Evolutionary conservation across 2,797 vertebrate genomes (phyloP), one percentile per base, ranked within the genome.

Genomic region (Ptychobarbus kaznakovi): DNA sequence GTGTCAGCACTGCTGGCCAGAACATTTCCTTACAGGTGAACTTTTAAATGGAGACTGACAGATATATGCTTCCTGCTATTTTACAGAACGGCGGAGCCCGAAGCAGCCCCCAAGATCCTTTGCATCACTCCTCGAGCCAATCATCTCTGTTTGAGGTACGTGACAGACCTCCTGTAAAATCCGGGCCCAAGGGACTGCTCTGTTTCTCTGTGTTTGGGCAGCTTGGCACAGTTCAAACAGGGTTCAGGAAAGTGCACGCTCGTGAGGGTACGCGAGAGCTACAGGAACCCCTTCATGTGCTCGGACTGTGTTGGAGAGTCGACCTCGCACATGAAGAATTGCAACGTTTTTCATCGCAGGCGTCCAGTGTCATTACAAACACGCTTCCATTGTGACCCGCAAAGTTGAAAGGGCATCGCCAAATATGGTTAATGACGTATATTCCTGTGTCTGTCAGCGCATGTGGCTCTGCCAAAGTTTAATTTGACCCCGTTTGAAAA

Each of bases 41-140:
- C 90, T 89, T 91, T 89, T 90, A 90, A 90, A 91, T 90, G 80
- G 89, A 91, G 87, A 89, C 87, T 91, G 90, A 92, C 89, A 92
- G 91, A 91, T 90, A 89, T 89, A 92, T 88, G 80, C 82, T 91
- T 91, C 90, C 91, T 90, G 90, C 89, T 82, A 90, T 91, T 92
- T 90, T 89, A 84, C 85, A 78, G 63, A 81, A 83, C 10, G 73
- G 63, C 68, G 18, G 72, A 88, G 85, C 80, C 78, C 65, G 42
- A 81, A 84, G 85, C 88, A 88, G 84, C 46, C 65, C 76, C 79
- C 25, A 74, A 80, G 85, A 86, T 86, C 72, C 56, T 85, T 44
- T 80, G 86, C 40, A 82, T 88, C 81, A 74, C 83, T 86, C 81
- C 83, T 83, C 68, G 35, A 78, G 70, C 81, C 84, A 86, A 85